A percentile compares a stretch with the other conserved stretches of the same genome.
Conservation (phyloP, 2,797 vertebrate species). For the Chaunax sp. region DNA sequence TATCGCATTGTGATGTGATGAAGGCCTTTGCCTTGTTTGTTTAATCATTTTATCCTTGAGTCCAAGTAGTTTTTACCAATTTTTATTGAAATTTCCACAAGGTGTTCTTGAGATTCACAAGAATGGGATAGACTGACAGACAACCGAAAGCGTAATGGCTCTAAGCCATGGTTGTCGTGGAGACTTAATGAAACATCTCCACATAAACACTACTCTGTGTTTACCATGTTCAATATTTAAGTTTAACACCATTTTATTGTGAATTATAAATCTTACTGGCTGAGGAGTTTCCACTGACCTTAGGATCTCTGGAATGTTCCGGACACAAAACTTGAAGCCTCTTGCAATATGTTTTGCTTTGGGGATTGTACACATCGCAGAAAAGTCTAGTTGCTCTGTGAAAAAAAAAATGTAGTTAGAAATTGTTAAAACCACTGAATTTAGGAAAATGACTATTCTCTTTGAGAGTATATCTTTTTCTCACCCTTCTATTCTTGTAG, state of each 20-base stretch:
- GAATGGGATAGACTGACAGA: too few relatives aligned
- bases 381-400: conserved; percentile 94
- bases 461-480: conserved; percentile 31
- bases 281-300: conserved; percentile 77
- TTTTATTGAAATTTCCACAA: too few relatives aligned
- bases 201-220: too few relatives aligned
- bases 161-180: too few relatives aligned
- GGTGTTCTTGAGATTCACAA: too few relatives aligned
- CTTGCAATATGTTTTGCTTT: conserved; percentile 97
- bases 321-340: conserved; percentile 95
- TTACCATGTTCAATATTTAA: neutral
- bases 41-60: too few relatives aligned
- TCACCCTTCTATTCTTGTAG: conserved; percentile 95
- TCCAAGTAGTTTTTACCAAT: too few relatives aligned
- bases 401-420: conserved; percentile 1
- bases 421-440: neutral
- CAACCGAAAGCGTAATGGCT: too few relatives aligned
- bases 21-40: too few relatives aligned
- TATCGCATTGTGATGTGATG: too few relatives aligned
- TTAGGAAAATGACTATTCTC: neutral
- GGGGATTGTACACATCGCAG: conserved; percentile 96
- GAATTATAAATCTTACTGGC: neutral
- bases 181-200: neutral
- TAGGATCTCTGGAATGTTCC: conserved; percentile 94
- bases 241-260: neutral